Evolutionary conservation across 1,140 invertebrate genomes (phyloP).

Genomic region (Charaxes varanes): DNA sequence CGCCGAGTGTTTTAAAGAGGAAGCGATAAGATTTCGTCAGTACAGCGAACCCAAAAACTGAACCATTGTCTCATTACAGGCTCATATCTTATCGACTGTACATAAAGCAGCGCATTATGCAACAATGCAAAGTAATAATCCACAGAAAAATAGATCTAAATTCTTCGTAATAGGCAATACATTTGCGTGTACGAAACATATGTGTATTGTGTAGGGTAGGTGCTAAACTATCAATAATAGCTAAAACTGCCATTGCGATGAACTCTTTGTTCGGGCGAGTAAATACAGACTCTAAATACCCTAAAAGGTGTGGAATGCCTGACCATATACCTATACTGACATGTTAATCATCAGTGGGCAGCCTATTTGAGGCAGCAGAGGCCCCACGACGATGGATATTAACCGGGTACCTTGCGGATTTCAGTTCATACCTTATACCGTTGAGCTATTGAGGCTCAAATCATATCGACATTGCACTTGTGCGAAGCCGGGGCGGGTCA

Average conservation of each 20-base stretch:
- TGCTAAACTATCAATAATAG: neutral
- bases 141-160: neutral
- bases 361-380: too few relatives aligned
- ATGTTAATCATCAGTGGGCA: slow-evolving; percentile 4
- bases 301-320: slow-evolving; percentile 25
- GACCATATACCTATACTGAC: slow-evolving; percentile 3
- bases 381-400: too few relatives aligned
- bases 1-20: slow-evolving; percentile 34
- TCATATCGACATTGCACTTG: too few relatives aligned
- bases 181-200: neutral
- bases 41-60: slow-evolving; percentile 36
- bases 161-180: neutral
- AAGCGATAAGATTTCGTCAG: slow-evolving; percentile 43
- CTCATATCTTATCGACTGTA: slow-evolving; percentile 37
- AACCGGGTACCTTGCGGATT: too few relatives aligned
- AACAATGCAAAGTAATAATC: neutral
- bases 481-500: too few relatives aligned
- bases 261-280: slow-evolving; percentile 15
- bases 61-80: slow-evolving; percentile 37
- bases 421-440: too few relatives aligned
- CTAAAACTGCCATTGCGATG: neutral
- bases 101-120: slow-evolving; percentile 3
- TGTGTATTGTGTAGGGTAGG: neutral
- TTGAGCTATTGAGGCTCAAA: too few relatives aligned
- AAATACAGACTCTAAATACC: slow-evolving; percentile 14